These are phyloP conservation scores for Poeciliopsis presidionis DNA, from an alignment of 2,797 vertebrate genomes.

Conservation along the genomic window DNA sequence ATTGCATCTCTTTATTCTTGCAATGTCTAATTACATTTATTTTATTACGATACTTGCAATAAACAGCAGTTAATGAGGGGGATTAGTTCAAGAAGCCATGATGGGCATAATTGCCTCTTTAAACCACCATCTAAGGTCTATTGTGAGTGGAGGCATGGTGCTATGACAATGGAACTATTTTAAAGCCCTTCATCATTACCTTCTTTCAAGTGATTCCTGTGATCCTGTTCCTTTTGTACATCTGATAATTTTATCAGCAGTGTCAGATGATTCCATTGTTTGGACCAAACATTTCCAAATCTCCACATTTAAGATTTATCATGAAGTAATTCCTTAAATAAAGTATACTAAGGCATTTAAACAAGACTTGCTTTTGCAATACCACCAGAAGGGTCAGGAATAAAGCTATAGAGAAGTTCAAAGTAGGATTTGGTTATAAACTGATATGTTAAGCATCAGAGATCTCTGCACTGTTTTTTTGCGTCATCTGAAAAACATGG, in stretches of 20 bases:
- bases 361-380: not conserved
- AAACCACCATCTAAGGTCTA: constrained; percentile 8
- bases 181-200: constrained; percentile 16
- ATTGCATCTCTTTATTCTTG: constrained; percentile 61
- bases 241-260: constrained; percentile 4
- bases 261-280: not conserved
- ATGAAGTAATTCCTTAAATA: constrained; percentile 5
- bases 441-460: not conserved
- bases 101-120: constrained; percentile 46
- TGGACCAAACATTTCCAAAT: constrained; percentile 20
- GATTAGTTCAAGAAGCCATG: constrained; percentile 39
- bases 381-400: not conserved
- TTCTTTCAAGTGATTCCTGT: constrained; percentile 23
- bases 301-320: constrained; percentile 18
- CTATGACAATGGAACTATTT: constrained; percentile 1
- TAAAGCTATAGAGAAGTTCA: not conserved
- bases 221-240: constrained; percentile 12
- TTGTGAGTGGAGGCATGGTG: constrained; percentile 9
- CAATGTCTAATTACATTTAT: constrained; percentile 65
- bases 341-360: not conserved
- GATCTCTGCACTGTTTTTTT: not conserved
- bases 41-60: constrained; percentile 53
- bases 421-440: not conserved
- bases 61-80: constrained; percentile 67
- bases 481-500: not conserved